Conservation (phyloP, 1,140 invertebrate genomes). For the Drosophila miranda region DNA sequence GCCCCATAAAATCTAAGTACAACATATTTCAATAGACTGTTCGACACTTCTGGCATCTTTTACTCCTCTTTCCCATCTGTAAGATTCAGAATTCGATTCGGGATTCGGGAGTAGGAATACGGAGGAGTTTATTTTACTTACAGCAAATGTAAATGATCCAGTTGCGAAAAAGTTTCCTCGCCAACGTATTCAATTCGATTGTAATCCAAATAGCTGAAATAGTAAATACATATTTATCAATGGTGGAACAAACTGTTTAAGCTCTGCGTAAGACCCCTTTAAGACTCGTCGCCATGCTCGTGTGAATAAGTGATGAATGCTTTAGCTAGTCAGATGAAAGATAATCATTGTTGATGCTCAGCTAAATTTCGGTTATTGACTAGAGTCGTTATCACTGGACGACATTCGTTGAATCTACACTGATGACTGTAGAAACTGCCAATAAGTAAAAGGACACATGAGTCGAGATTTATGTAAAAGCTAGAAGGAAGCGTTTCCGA, state of each 20-base stretch:
- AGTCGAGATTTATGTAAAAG: too few relatives aligned
- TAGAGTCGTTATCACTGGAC: too few relatives aligned
- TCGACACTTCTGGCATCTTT: conserved; percentile 55
- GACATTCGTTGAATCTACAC: too few relatives aligned
- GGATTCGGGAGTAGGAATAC: neutral
- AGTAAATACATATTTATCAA: conserved; percentile 46
- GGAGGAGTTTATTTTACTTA: conserved; percentile 73
- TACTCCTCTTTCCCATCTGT: conserved; percentile 18
- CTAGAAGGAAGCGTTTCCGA: neutral
- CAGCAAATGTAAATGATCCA: conserved; percentile 83
- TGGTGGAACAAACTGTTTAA: conserved; percentile 18
- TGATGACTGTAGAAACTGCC: too few relatives aligned
- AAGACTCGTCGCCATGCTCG: conserved; percentile 7
- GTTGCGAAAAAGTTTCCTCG: conserved; percentile 81
- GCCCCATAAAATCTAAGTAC: conserved; percentile 80
- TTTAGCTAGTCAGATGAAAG: conserved; percentile 2
- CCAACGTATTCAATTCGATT: conserved; percentile 83
- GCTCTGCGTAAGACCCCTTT: neutral
- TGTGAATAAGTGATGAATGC: conserved; percentile 26
- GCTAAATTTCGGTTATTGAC: neutral
- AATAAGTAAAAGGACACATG: too few relatives aligned
- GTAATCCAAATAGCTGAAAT: conserved; percentile 82
- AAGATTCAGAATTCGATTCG: neutral
- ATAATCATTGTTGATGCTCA: neutral
- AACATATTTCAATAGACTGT: conserved; percentile 80